These are phyloP conservation scores for Tuberolachnus salignus DNA, from an alignment of 2,888 invertebrate species.

Conservation along the genomic window DNA sequence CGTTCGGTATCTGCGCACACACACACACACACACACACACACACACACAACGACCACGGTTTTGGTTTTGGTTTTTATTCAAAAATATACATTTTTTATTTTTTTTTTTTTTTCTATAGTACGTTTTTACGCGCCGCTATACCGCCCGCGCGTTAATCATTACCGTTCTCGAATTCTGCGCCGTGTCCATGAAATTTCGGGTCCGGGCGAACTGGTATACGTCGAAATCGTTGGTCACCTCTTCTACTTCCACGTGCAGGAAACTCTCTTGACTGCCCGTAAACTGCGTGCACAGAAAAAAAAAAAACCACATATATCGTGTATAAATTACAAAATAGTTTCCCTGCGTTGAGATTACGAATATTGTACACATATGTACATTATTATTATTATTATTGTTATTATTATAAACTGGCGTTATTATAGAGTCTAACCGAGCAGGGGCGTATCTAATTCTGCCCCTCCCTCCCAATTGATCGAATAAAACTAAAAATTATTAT, in stretches of 20 bases:
- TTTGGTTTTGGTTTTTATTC: not conserved
- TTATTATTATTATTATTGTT: not conserved
- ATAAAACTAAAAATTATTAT: too few relatives aligned
- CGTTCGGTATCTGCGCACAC: constrained; percentile 46
- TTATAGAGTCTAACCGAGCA: too few relatives aligned
- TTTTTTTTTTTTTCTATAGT: not conserved
- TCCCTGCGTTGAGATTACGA: too few relatives aligned
- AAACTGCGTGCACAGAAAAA: constrained; percentile 67
- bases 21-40: constrained; percentile 30
- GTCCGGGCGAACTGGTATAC: constrained; percentile 47
- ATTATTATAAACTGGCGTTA: too few relatives aligned
- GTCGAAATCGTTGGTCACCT: constrained; percentile 59
- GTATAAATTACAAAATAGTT: not conserved
- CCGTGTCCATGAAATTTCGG: constrained; percentile 53
- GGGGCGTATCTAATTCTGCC: too few relatives aligned
- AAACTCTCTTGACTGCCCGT: constrained; percentile 86
- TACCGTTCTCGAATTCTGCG: constrained; percentile 54
- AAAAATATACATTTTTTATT: not conserved
- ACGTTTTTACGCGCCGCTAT: not conserved
- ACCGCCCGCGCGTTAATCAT: not conserved
- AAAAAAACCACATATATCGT: not conserved
- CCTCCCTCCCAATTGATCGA: too few relatives aligned
- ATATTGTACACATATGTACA: not conserved
- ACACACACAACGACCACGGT: not conserved
- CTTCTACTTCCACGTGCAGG: constrained; percentile 70